These are phyloP conservation scores for Naja naja DNA, from an alignment of 2,113 vertebrate species.

Conservation along the genomic window DNA sequence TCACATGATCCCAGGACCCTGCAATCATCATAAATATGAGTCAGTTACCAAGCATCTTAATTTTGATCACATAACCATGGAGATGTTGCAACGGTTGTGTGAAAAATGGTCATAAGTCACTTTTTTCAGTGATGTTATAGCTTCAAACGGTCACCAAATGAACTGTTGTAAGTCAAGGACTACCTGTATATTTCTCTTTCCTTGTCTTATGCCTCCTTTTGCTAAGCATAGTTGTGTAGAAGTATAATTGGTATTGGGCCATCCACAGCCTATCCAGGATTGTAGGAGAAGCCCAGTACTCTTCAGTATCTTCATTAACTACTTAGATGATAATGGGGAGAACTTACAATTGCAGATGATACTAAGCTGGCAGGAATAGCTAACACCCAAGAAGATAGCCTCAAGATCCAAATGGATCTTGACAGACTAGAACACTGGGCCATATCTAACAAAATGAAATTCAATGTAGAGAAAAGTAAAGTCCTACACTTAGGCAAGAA, in stretches of 20 bases:
- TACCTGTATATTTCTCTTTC: background rate
- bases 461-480: too few relatives aligned
- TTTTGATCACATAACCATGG: background rate
- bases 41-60: background rate
- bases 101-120: background rate
- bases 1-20: background rate
- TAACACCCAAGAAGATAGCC: too few relatives aligned
- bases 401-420: too few relatives aligned
- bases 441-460: too few relatives aligned
- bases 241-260: background rate
- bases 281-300: too few relatives aligned
- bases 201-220: background rate
- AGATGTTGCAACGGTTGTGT: background rate
- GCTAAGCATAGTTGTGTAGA: background rate
- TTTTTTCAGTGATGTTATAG: background rate
- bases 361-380: too few relatives aligned
- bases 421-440: too few relatives aligned
- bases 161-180: background rate
- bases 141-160: background rate
- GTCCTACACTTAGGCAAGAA: too few relatives aligned
- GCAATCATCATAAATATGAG: background rate
- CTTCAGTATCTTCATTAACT: too few relatives aligned
- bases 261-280: background rate
- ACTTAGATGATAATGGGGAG: too few relatives aligned
- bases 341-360: too few relatives aligned